Conservation (phyloP, 2,888 invertebrate species). For the Elmis aenea region DNA sequence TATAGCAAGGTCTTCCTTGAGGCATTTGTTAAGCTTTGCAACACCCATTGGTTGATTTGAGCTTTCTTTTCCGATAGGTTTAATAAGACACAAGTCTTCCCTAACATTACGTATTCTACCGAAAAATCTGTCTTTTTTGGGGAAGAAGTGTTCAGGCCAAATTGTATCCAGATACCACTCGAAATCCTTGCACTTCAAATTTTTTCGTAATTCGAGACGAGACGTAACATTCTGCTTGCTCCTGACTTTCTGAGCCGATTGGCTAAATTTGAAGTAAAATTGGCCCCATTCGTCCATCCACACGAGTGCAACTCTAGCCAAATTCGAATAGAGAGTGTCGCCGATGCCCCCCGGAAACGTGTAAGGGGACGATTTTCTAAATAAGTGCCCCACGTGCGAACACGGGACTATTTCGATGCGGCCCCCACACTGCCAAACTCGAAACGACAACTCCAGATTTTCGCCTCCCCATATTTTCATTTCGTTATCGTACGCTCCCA, state of each 20-base stretch:
- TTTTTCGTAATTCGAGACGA: conserved; percentile 57
- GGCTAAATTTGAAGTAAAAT: conserved; percentile 85
- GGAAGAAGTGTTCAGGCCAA: conserved; percentile 96
- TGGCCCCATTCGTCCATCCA: conserved; percentile 99
- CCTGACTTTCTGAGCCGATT: conserved; percentile 56
- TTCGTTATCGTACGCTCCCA: conserved; percentile 69
- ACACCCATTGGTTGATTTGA: conserved; percentile 67
- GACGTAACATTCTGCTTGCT: conserved; percentile 59
- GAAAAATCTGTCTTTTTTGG: conserved; percentile 79
- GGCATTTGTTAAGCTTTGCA: conserved; percentile 63
- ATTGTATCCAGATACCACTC: conserved; percentile 91
- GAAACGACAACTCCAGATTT: conserved; percentile 92
- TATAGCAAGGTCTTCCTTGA: conserved; percentile 53
- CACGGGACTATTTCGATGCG: conserved; percentile 87
- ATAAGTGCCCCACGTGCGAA: conserved; percentile 90
- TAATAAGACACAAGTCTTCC: conserved; percentile 56
- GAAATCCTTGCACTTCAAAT: conserved; percentile 70
- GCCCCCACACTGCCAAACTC: conserved; percentile 95
- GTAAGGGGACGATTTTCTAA: conserved; percentile 90
- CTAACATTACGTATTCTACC: conserved; percentile 68
- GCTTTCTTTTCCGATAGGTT: conserved; percentile 55
- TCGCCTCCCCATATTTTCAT: conserved; percentile 97
- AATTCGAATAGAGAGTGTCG: conserved; percentile 82
- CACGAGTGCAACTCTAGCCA: conserved; percentile 88
- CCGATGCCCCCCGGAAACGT: conserved; percentile 89